Conservation (phyloP, 2,888 invertebrate species). For the Neuroscelio doddi region DNA sequence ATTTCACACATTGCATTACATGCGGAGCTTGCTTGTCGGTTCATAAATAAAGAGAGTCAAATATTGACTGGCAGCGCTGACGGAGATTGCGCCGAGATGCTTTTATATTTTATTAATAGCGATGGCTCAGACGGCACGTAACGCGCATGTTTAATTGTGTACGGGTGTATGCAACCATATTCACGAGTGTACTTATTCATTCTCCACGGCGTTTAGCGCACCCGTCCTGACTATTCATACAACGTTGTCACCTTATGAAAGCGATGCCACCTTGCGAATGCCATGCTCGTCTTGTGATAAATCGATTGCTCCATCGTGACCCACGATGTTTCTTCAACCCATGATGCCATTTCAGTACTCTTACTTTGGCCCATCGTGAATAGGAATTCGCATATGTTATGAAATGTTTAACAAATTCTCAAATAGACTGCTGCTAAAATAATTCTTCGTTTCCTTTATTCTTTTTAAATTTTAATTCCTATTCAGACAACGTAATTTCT, state of each 20-base stretch:
- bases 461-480: no score
- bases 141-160: conserved; percentile 61
- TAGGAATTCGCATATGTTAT: neutral
- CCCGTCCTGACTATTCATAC: conserved; percentile 55
- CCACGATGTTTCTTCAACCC: no score
- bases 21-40: conserved; percentile 3
- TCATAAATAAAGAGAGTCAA: conserved; percentile 26
- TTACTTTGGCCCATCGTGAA: neutral
- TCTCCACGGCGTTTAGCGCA: conserved; percentile 54
- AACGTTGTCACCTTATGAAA: conserved; percentile 36
- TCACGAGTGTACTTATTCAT: conserved; percentile 55
- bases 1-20: no score
- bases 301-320: no score
- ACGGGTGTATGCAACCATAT: conserved; percentile 27
- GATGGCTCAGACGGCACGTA: conserved; percentile 57
- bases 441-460: no score
- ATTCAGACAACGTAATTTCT: no score
- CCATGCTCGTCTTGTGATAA: neutral
- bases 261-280: conserved; percentile 42
- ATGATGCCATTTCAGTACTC: neutral
- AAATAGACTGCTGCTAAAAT: no score
- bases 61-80: conserved; percentile 51
- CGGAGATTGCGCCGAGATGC: conserved; percentile 43
- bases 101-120: conserved; percentile 66
- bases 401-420: neutral